These are phyloP conservation scores for Trichomycterus rosablanca DNA, from an alignment of 2,113 vertebrate species.

Conservation along the genomic window DNA sequence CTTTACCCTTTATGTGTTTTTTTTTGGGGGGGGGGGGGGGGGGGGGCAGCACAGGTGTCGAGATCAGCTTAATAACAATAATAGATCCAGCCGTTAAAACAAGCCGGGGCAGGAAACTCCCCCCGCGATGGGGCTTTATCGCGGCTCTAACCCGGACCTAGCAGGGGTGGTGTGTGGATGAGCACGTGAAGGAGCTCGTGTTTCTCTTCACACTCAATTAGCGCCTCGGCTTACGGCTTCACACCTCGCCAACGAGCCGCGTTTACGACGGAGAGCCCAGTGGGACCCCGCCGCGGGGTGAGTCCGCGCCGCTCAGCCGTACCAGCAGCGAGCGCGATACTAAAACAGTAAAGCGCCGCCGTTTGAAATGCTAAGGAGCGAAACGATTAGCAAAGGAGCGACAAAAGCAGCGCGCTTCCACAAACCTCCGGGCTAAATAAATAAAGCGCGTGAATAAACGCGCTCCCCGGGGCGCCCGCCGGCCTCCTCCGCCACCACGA, in stretches of 20 bases:
- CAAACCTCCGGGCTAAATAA: constrained; percentile 8
- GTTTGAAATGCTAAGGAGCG: constrained; percentile 25
- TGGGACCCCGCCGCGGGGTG: neutral
- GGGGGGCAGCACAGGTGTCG: constrained; percentile 33
- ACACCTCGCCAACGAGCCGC: constrained; percentile 67
- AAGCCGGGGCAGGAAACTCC: constrained; percentile 87
- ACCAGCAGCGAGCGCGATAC: no score
- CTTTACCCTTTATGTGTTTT: no score
- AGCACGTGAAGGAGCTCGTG: constrained; percentile 73
- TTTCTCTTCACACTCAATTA: constrained; percentile 83
- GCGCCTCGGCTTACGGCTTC: constrained; percentile 73
- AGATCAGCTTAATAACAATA: constrained; percentile 81
- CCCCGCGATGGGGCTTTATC: constrained; percentile 85
- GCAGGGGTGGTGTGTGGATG: constrained; percentile 80
- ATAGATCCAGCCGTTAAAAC: constrained; percentile 78
- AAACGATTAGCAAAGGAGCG: neutral
- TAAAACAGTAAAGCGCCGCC: no score
- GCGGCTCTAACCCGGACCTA: constrained; percentile 65
- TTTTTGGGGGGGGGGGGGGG: neutral
- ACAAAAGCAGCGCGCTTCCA: neutral
- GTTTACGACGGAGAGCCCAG: constrained; percentile 45
- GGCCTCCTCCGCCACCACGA: constrained; percentile 14
- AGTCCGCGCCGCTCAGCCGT: no score
- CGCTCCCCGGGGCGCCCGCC: constrained; percentile 8
- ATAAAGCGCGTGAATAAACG: constrained; percentile 2